These are phyloP conservation scores for Pangasius krempfi DNA, from an alignment of 2,797 vertebrate genomes.

Conservation along the genomic window DNA sequence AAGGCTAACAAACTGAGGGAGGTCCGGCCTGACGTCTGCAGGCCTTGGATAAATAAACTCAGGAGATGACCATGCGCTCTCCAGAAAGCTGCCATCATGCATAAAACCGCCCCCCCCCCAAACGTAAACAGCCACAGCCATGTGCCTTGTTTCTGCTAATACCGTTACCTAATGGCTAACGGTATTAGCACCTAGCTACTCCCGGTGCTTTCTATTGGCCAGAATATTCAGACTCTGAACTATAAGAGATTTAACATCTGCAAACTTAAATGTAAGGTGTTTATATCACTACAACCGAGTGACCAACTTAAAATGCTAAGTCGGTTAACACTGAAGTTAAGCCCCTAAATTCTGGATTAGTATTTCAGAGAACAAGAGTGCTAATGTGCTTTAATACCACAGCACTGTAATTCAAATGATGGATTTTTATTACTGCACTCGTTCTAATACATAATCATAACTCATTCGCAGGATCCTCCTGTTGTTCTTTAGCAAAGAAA, in stretches of 20 bases:
- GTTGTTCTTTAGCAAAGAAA: not conserved
- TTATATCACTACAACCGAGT: not conserved
- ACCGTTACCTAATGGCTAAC: conserved; percentile 57
- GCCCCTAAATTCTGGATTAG: too few species aligned
- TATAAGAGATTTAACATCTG: not conserved
- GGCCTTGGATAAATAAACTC: conserved; percentile 86
- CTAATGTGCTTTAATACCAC: too few species aligned
- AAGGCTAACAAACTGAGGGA: conserved; percentile 88
- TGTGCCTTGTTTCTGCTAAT: conserved; percentile 51
- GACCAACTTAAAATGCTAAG: too few species aligned
- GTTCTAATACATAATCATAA: not conserved
- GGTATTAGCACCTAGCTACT: not conserved
- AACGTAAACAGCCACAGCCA: conserved; percentile 68
- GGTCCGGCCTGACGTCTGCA: conserved; percentile 83
- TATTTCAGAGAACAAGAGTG: too few species aligned
- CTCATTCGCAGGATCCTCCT: not conserved
- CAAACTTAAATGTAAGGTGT: not conserved
- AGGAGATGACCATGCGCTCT: conserved; percentile 81
- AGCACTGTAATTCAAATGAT: too few species aligned
- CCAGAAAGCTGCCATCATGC: conserved; percentile 83
- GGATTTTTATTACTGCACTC: not conserved
- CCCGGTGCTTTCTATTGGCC: not conserved
- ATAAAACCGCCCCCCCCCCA: not conserved
- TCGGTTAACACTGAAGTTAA: too few species aligned
- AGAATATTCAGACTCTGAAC: not conserved